Conservation (phyloP, 2,888 invertebrate genomes). For the Prenolepis imparis region DNA sequence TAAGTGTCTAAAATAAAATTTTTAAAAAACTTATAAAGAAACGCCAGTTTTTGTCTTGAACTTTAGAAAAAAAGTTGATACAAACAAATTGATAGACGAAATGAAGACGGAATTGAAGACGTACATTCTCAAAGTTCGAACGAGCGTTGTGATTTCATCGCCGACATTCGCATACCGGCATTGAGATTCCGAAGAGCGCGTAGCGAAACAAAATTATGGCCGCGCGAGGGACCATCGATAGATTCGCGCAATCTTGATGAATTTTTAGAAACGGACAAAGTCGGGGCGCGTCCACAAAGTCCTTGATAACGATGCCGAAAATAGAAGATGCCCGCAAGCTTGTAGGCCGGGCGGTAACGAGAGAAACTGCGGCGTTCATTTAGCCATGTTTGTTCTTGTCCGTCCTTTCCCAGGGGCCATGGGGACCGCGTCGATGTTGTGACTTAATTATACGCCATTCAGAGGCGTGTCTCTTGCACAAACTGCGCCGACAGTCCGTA, state of each 20-base stretch:
- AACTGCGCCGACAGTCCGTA: constrained; percentile 76
- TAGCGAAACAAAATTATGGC: constrained; percentile 36
- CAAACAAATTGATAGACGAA: background rate
- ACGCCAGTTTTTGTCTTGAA: background rate
- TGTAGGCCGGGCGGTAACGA: constrained; percentile 72
- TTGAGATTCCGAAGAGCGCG: constrained; percentile 31
- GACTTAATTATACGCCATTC: constrained; percentile 86
- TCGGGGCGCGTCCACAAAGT: constrained; percentile 33
- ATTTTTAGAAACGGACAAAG: constrained; percentile 37
- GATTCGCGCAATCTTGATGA: constrained; percentile 33
- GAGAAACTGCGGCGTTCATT: constrained; percentile 84
- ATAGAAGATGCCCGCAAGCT: constrained; percentile 68
- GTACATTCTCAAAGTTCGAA: background rate
- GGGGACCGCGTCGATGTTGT: constrained; percentile 82
- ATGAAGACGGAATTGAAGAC: constrained; percentile 12
- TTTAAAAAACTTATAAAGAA: background rate
- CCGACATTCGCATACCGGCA: constrained; percentile 29
- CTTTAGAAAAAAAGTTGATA: background rate
- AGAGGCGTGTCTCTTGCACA: constrained; percentile 83
- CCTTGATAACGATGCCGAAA: constrained; percentile 41
- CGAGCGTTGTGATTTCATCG: constrained; percentile 39
- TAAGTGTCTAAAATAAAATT: background rate
- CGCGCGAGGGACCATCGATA: constrained; percentile 9
- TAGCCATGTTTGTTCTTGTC: constrained; percentile 85
- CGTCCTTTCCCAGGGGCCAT: constrained; percentile 77